phyloP scores from a whole-genome alignment of 2,888 invertebrate genomes.

The Eupithecia insigniata region DNA sequence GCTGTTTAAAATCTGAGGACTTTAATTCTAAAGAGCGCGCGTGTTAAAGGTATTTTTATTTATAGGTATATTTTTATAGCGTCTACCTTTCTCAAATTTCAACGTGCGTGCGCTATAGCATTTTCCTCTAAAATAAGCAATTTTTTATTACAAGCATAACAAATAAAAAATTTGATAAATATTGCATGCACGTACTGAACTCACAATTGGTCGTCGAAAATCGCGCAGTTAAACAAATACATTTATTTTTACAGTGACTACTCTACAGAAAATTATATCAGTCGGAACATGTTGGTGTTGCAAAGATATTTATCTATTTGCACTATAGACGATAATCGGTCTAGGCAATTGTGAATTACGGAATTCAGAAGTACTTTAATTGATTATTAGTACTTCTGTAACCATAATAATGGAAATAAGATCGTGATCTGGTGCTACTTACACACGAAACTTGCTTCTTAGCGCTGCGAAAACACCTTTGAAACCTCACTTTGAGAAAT shows the following conservation, averaged over 20 bases:
- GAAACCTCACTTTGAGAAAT: constrained; percentile 8
- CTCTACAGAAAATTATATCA: constrained; percentile 81
- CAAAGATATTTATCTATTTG: constrained; percentile 80
- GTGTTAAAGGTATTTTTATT: neutral
- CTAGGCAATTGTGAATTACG: constrained; percentile 75
- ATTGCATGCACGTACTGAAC: constrained; percentile 63
- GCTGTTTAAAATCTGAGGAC: neutral
- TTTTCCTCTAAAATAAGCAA: neutral
- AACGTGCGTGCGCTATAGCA: constrained; percentile 1
- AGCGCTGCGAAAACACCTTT: constrained; percentile 14
- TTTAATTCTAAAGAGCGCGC: constrained; percentile 3
- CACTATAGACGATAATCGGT: constrained; percentile 73
- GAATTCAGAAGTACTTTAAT: constrained; percentile 52
- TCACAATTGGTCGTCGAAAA: constrained; percentile 47
- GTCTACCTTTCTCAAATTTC: neutral
- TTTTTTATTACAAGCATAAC: neutral
- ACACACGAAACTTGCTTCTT: constrained; percentile 16
- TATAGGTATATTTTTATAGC: neutral
- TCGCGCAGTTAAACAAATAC: constrained; percentile 75
- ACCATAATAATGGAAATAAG: constrained; percentile 32
- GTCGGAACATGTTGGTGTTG: constrained; percentile 78
- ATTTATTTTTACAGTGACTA: constrained; percentile 84
- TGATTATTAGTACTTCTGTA: constrained; percentile 42
- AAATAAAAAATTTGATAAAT: constrained; percentile 30
- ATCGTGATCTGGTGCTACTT: constrained; percentile 26